Conservation (phyloP, 1,140 invertebrate genomes). For the Cydia pomonella region DNA sequence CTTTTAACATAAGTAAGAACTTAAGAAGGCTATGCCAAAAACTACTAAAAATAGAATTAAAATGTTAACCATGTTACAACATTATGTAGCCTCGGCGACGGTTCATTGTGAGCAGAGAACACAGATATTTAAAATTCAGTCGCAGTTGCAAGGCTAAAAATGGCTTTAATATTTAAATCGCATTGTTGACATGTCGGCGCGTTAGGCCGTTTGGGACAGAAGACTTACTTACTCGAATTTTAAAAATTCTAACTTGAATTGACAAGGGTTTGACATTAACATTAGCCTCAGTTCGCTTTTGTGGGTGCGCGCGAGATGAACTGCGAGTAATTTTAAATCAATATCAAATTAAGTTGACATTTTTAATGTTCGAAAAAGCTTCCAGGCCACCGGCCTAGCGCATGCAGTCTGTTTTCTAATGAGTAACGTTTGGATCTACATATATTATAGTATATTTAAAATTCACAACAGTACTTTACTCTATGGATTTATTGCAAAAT, state of each 20-base stretch:
- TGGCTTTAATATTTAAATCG: slow-evolving; percentile 15
- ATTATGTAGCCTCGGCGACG: background rate
- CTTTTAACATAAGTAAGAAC: no score
- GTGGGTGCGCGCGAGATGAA: no score
- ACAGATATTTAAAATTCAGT: slow-evolving; percentile 10
- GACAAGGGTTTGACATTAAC: no score
- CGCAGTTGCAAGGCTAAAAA: slow-evolving; percentile 4
- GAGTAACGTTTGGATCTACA: background rate
- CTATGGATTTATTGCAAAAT: no score
- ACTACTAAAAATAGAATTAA: background rate
- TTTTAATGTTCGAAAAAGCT: no score
- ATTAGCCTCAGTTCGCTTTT: no score
- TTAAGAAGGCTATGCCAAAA: no score
- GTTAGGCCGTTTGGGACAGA: background rate
- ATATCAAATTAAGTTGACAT: no score
- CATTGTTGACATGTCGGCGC: slow-evolving; percentile 6
- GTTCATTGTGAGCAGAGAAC: background rate
- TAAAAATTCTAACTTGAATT: background rate
- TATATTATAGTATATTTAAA: no score
- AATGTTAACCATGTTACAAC: background rate
- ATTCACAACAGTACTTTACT: no score
- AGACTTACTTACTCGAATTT: background rate
- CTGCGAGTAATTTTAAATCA: no score
- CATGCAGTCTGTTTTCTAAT: background rate
- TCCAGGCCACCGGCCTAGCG: background rate